Base-by-base conservation (phyloP, 2,888 invertebrate species). In the Eurois occulta region DNA sequence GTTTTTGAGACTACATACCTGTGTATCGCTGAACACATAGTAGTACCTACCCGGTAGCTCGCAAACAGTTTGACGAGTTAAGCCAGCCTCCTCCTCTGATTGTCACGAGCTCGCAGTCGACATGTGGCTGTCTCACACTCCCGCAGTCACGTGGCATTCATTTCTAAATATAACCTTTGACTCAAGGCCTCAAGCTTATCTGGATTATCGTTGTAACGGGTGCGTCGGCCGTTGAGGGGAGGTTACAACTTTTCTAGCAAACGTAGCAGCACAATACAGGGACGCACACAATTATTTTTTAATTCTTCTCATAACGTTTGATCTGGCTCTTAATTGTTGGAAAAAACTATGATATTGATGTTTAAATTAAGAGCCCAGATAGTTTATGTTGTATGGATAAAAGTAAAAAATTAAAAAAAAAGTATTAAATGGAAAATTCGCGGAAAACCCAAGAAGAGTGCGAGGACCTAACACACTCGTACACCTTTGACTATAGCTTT, bases 81-180 rank as follows among this genome's bases (percentile, higher is more conserved):
- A 38, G 13, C 13, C 11, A 18, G 18, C 18, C 35, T 52, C 35
- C 24, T 46, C 24, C 16, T 16, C 46, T 32, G 67, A 24, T 32
- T 4, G 32, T 1, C 32, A 32, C 67, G 16, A 8, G 43, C 11
- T 32, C 46, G 41, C 41, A 41, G 41, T 24, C 24, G 43, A 2
- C 1, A 21, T 24, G 21, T 16, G 24, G 32, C 32, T 16, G 32
- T 13, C 67, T 21, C 35, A 35, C 18, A 11, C 48, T 18, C n/a
- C 2, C 38, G 21, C 8, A 35, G 7, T 55, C 52, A 38, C n/a
- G 28, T 38, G n/a, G 21, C 58, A 13, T 38, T 58, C 55, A 21
- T 35, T 35, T 38, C 38, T 55, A 69, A 55, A 69, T 52, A 48
- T 55, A 55, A 55, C 55, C 18, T 69, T 55, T 55, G 38, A 35